A percentile compares a stretch with the other conserved stretches of the same genome.
Evolutionary conservation across 2,797 vertebrate genomes (phyloP).

Genomic region (Emys orbicularis): DNA sequence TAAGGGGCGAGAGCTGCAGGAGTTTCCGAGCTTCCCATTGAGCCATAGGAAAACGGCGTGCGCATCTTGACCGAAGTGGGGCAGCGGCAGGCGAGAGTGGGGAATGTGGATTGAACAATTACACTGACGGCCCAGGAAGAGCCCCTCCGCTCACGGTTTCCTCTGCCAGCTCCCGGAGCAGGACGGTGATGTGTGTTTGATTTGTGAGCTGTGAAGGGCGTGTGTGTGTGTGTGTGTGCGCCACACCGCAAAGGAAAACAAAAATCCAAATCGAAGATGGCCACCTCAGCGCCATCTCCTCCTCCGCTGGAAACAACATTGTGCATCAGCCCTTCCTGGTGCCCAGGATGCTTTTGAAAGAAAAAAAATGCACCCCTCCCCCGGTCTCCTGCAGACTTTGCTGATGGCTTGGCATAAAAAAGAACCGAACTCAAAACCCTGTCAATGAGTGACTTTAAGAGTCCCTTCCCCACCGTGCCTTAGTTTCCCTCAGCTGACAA

Average conservation of each 20-base stretch:
- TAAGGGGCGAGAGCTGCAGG: background rate
- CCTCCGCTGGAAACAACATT: background rate
- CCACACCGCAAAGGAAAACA: background rate
- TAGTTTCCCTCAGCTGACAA: background rate
- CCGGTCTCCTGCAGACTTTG: background rate
- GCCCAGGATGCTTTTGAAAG: background rate
- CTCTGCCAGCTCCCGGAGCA: background rate
- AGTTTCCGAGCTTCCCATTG: background rate
- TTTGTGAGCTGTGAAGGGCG: background rate
- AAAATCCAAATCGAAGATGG: background rate
- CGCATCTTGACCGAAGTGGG: background rate
- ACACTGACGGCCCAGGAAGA: background rate
- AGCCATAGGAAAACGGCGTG: background rate
- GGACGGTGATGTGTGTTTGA: background rate
- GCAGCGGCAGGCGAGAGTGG: no score
- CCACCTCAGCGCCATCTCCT: background rate
- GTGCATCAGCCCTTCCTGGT: background rate
- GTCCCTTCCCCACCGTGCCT: background rate
- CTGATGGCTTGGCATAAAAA: background rate
- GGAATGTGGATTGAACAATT: background rate
- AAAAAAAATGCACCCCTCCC: background rate
- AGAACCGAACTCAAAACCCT: background rate
- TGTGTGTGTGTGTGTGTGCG: background rate
- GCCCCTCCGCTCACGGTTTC: background rate
- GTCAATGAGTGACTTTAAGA: background rate